phyloP scores from a whole-genome alignment of 2,797 vertebrate genomes.

The Enteromius mattozi region DNA sequence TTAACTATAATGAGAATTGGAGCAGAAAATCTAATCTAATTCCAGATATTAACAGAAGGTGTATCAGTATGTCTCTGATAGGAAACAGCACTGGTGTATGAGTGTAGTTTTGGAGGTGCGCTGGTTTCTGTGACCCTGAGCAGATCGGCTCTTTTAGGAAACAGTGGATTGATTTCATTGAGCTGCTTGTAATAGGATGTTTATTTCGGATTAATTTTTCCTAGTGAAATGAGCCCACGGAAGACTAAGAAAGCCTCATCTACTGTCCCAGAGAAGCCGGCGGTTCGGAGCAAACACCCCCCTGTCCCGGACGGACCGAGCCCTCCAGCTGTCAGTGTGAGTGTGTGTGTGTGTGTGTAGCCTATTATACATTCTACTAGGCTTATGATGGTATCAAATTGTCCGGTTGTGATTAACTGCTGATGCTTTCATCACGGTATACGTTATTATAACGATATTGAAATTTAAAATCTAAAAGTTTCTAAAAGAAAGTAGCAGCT shows the following conservation, averaged over 20 bases:
- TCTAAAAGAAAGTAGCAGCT: too few species aligned
- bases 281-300: conserved; percentile 48
- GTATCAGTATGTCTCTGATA: too few species aligned
- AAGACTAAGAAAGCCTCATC: conserved; percentile 56
- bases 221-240: conserved; percentile 65
- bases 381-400: too few species aligned
- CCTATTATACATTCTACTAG: too few species aligned
- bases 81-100: too few species aligned
- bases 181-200: background rate
- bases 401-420: too few species aligned
- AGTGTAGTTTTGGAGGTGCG: background rate
- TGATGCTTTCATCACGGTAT: too few species aligned
- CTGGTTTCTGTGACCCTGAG: background rate
- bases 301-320: background rate
- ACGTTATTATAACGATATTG: too few species aligned
- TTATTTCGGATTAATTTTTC: conserved; percentile 36
- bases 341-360: background rate
- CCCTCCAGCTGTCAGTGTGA: background rate
- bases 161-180: background rate
- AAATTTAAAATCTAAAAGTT: too few species aligned
- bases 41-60: too few species aligned
- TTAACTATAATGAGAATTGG: background rate
- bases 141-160: too few species aligned
- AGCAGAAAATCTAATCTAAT: too few species aligned
- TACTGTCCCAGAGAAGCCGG: conserved; percentile 51